Conservation (phyloP, 2,113 vertebrate species). For the Nanorana parkeri region DNA sequence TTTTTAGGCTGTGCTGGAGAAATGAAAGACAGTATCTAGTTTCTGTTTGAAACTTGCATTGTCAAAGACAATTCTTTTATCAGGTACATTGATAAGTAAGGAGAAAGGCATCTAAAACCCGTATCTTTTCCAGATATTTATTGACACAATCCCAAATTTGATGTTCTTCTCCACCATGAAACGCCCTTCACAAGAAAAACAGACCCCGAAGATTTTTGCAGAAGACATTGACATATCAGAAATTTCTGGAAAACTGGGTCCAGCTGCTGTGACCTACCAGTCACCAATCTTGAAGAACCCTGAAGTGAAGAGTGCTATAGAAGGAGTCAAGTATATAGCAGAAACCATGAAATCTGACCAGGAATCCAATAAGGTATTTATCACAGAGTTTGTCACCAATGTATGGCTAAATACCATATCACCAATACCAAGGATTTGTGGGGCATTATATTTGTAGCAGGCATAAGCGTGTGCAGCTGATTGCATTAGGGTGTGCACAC, state of each 20-base stretch:
- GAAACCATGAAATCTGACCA: slow-evolving; percentile 96
- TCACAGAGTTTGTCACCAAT: too few species aligned
- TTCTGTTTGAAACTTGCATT: too few species aligned
- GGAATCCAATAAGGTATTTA: slow-evolving; percentile 88
- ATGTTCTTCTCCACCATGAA: slow-evolving; percentile 99
- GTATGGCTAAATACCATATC: too few species aligned
- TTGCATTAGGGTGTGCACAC: too few species aligned
- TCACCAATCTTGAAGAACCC: slow-evolving; percentile 90
- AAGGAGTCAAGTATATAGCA: slow-evolving; percentile 96
- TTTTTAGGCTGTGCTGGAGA: too few species aligned
- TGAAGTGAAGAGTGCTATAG: slow-evolving; percentile 94
- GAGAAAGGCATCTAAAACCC: too few species aligned
- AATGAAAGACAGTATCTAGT: too few species aligned
- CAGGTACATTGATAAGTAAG: too few species aligned
- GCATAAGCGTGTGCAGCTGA: too few species aligned
- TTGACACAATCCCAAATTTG: slow-evolving; percentile 94
- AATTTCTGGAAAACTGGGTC: slow-evolving; percentile 90
- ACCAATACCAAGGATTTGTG: too few species aligned
- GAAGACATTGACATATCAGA: slow-evolving; percentile 96
- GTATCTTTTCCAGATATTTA: slow-evolving; percentile 83
- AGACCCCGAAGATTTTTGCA: slow-evolving; percentile 81
- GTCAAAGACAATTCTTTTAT: too few species aligned
- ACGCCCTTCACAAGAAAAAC: slow-evolving; percentile 87
- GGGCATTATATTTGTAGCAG: too few species aligned
- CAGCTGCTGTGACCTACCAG: slow-evolving; percentile 84